Conservation (phyloP, 2,797 vertebrate genomes). For the Gobio occitaniae region DNA sequence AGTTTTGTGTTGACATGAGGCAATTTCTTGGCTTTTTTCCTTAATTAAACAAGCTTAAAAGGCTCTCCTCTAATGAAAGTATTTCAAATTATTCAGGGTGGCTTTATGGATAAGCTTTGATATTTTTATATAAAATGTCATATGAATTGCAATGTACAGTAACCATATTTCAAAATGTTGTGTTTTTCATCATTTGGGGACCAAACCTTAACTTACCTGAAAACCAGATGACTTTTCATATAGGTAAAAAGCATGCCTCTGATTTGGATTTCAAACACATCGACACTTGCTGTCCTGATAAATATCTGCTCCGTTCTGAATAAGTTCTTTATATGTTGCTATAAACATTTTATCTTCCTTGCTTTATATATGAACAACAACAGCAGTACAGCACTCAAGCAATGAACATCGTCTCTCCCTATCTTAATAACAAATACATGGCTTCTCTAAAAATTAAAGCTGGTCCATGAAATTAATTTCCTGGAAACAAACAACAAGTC, state of each 20-base stretch:
- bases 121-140: background rate
- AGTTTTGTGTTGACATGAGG: slow-evolving; percentile 7
- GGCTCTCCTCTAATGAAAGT: background rate
- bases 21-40: background rate
- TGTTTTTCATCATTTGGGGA: background rate
- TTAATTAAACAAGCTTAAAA: background rate
- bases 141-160: background rate
- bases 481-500: background rate
- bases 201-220: background rate
- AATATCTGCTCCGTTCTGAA: background rate
- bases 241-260: background rate
- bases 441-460: background rate
- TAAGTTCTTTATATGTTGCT: background rate
- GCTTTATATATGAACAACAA: background rate
- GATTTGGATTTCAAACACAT: slow-evolving; percentile 18
- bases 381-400: background rate
- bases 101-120: background rate
- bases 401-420: background rate
- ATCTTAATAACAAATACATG: background rate
- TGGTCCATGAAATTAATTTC: background rate
- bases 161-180: background rate
- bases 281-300: background rate
- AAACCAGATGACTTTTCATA: background rate
- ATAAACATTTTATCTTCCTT: background rate
- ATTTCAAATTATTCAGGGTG: background rate